Base-by-base conservation (phyloP, 2,888 invertebrate genomes). In the Lacanobia wlatinum region DNA sequence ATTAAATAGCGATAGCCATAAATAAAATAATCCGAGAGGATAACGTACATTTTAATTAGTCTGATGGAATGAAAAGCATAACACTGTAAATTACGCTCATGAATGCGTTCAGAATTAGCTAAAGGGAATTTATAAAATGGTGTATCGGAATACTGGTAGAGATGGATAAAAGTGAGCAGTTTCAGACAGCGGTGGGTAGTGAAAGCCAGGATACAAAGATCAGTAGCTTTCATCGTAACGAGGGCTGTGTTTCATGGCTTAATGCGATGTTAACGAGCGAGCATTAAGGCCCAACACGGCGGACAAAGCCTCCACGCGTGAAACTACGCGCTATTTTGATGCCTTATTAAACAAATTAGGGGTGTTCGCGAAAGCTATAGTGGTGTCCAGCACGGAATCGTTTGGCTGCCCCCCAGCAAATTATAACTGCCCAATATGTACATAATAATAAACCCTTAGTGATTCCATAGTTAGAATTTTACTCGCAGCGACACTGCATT, bases 221-320 rank as follows among this genome's bases (percentile, higher is more conserved):
- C 74, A 82, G n/a, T n/a, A n/a, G 85, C 87, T 88, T 87, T 88
- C 83, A 86, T 84, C 82, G 78, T 75, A 78, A 85, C 84, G 78
- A 82, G 34, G 80, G 73, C 64, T 74, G 70, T 79, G 80, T 82
- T 90, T 89, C 87, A 87, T 87, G 80, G 83, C 79, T n/a, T 78
- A 90, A 90, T 89, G 90, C 79, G 82, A 87, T 88, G 88, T 85
- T 92, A 90, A 91, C n/a, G n/a, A n/a, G n/a, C n/a, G n/a, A n/a
- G n/a, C n/a, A n/a, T n/a, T n/a, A n/a, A n/a, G n/a, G n/a, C n/a
- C n/a, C n/a, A n/a, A n/a, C n/a, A n/a, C n/a, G n/a, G n/a, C n/a
- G n/a, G n/a, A n/a, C n/a, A n/a, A n/a, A n/a, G n/a, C n/a, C n/a
- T n/a, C n/a, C n/a, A n/a, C n/a, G n/a, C n/a, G n/a, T n/a, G n/a